phyloP scores from a whole-genome alignment of 2,113 vertebrate genomes.

The Sander vitreus region DNA sequence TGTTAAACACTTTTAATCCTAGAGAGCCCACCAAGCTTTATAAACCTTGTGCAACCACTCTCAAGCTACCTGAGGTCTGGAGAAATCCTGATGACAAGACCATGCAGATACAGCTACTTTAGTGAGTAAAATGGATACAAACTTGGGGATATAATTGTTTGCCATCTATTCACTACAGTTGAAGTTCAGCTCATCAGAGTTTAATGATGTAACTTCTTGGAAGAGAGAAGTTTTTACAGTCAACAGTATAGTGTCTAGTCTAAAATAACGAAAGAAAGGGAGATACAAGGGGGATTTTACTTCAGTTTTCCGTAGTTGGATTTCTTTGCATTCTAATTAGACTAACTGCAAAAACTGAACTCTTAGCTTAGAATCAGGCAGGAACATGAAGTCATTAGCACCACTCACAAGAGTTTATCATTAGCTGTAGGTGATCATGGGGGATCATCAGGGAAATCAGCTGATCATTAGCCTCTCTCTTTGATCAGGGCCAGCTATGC shows the following conservation, averaged over 20 bases:
- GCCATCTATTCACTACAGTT: constrained; percentile 12
- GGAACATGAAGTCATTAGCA: constrained; percentile 15
- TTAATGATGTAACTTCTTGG: constrained; percentile 21
- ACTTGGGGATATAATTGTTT: constrained; percentile 2
- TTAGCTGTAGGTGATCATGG: neutral
- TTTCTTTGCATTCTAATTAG: constrained; percentile 22
- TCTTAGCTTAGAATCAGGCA: neutral
- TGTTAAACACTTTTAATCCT: neutral
- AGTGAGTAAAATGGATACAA: neutral
- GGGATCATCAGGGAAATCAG: constrained; percentile 13
- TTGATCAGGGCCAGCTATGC: constrained; percentile 10
- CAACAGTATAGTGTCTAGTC: neutral
- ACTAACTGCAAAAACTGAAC: constrained; percentile 8
- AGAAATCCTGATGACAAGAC: constrained; percentile 1
- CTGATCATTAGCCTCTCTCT: neutral
- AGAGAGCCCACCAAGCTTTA: neutral
- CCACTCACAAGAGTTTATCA: constrained; percentile 24
- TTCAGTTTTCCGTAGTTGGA: neutral
- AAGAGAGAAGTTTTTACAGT: constrained; percentile 3
- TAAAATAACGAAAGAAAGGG: neutral
- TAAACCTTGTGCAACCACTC: neutral
- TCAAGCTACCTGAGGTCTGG: neutral
- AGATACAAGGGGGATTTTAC: neutral
- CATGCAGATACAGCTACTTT: neutral
- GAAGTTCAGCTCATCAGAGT: constrained; percentile 24